Conservation (phyloP, 1,140 invertebrate genomes). For the Scylla paramamosain region DNA sequence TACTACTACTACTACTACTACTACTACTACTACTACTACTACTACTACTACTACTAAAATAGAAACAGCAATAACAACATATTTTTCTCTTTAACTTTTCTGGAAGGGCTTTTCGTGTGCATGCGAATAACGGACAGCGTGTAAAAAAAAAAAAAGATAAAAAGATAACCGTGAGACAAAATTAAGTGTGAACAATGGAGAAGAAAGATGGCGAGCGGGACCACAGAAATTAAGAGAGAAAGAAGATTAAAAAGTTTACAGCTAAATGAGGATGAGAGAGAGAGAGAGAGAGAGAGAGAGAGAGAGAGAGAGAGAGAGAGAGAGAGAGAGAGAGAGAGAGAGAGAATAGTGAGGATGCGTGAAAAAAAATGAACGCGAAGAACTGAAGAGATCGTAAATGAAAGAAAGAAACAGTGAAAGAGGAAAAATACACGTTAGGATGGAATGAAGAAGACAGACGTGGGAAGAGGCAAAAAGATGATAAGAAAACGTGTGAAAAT, state of each 20-base stretch:
- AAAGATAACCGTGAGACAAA: no score
- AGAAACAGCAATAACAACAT: no score
- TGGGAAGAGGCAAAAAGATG: neutral
- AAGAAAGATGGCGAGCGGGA: no score
- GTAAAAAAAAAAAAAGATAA: no score
- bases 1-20: no score
- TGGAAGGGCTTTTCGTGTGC: no score
- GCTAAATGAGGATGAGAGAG: neutral
- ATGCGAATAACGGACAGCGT: no score
- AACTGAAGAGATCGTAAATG: neutral
- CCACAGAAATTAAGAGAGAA: neutral
- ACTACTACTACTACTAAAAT: no score
- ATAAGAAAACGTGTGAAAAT: neutral
- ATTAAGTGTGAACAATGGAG: no score
- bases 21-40: no score
- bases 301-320: neutral
- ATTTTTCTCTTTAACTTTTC: no score
- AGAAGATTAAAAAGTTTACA: neutral
- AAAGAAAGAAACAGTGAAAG: neutral
- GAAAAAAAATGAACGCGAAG: neutral
- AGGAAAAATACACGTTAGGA: neutral
- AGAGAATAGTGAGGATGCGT: neutral
- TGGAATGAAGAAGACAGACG: neutral
- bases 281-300: conserved; percentile 19
- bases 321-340: conserved; percentile 4